These are phyloP conservation scores for Galerucella calmariensis DNA, from an alignment of 2,888 invertebrate genomes.

Conservation along the genomic window DNA sequence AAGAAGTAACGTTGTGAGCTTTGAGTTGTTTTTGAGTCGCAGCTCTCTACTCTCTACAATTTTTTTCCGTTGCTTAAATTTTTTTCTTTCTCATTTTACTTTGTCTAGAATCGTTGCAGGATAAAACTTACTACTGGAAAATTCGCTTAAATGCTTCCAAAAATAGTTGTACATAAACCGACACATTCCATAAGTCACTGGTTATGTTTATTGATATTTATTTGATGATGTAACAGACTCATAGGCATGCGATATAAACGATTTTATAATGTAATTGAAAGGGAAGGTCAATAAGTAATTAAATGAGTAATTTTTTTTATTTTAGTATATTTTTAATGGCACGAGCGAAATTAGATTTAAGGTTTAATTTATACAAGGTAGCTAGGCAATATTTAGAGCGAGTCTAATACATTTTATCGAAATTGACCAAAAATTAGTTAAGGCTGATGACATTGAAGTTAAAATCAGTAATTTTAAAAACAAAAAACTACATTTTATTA, in stretches of 20 bases:
- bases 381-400: too few relatives aligned
- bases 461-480: too few relatives aligned
- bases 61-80: too few relatives aligned
- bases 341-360: background rate
- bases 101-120: background rate
- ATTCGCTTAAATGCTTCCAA: background rate
- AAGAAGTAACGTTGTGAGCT: too few relatives aligned
- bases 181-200: background rate
- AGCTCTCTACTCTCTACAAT: too few relatives aligned
- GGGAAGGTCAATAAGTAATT: conserved; percentile 1
- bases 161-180: background rate
- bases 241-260: background rate
- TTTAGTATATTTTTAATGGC: background rate
- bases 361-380: background rate
- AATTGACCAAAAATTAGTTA: too few relatives aligned
- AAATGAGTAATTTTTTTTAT: background rate
- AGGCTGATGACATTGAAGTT: too few relatives aligned
- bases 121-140: background rate
- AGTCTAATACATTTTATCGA: too few relatives aligned
- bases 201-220: background rate
- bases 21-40: too few relatives aligned
- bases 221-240: background rate
- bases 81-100: too few relatives aligned
- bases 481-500: too few relatives aligned
- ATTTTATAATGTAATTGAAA: background rate